phyloP scores from a whole-genome alignment of 2,888 invertebrate genomes.

The Agrochola macilenta region DNA sequence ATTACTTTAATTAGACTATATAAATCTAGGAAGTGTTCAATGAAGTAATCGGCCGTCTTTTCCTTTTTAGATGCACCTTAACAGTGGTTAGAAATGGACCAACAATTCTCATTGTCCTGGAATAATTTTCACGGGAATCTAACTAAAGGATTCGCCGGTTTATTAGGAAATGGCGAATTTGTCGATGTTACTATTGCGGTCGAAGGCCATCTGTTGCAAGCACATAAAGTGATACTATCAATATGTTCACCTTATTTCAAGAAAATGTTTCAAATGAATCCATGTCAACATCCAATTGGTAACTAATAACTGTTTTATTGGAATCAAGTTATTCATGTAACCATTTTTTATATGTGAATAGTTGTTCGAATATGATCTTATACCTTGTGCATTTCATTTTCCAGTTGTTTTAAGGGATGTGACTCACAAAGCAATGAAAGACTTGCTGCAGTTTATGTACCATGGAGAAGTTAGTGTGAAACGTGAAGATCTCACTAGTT shows the following conservation, averaged over 20 bases:
- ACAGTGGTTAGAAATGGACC: slow-evolving; percentile 89
- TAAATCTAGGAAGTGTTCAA: slow-evolving; percentile 5
- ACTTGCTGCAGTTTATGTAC: slow-evolving; percentile 94
- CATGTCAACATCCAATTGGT: slow-evolving; percentile 92
- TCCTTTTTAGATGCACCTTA: slow-evolving; percentile 76
- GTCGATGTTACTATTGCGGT: slow-evolving; percentile 92
- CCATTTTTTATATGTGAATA: slow-evolving; percentile 4
- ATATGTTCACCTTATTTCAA: slow-evolving; percentile 94
- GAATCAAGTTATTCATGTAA: slow-evolving; percentile 30
- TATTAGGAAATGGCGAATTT: slow-evolving; percentile 91
- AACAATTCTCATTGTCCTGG: slow-evolving; percentile 93
- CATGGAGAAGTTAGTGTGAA: slow-evolving; percentile 94
- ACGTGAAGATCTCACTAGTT: slow-evolving; percentile 93
- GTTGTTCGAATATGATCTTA: slow-evolving; percentile 3
- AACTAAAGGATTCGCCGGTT: slow-evolving; percentile 92
- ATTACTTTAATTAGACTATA: slow-evolving; percentile 12
- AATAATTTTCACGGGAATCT: slow-evolving; percentile 94
- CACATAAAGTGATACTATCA: slow-evolving; percentile 93
- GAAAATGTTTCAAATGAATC: slow-evolving; percentile 92
- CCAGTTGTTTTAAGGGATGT: slow-evolving; percentile 93
- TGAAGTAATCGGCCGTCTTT: slow-evolving; percentile 30
- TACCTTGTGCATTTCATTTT: slow-evolving; percentile 64
- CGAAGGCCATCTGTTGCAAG: slow-evolving; percentile 92
- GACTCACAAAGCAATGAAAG: slow-evolving; percentile 93
- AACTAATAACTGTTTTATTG: slow-evolving; percentile 63